These are phyloP conservation scores for Drosophila paranaensis DNA, from an alignment of 2,888 invertebrate species.

Conservation along the genomic window DNA sequence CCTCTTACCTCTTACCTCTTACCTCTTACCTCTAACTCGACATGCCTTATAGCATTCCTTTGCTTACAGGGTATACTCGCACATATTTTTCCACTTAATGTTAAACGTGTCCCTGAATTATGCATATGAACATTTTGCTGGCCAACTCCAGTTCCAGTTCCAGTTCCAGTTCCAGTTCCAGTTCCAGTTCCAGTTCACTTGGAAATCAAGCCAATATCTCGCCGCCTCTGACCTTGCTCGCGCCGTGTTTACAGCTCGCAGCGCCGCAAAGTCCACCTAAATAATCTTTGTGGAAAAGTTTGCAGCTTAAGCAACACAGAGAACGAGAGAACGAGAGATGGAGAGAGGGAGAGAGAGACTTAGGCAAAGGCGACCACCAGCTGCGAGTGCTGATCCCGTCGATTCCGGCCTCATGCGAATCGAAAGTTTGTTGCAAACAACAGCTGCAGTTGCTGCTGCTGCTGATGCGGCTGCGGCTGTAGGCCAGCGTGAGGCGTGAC, in stretches of 20 bases:
- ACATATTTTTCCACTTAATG: not conserved
- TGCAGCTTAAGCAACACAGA: conserved; percentile 22
- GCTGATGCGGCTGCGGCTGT: conserved; percentile 8
- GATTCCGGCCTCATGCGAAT: conserved; percentile 39
- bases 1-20: too few species aligned
- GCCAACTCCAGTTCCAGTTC: not conserved
- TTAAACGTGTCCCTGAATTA: too few species aligned
- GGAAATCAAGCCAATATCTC: not conserved
- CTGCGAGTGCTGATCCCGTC: conserved; percentile 35
- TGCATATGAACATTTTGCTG: not conserved
- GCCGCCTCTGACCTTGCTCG: conserved; percentile 10
- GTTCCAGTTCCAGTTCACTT: not conserved
- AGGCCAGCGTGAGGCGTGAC: conserved; percentile 30
- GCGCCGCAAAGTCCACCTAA: conserved; percentile 47
- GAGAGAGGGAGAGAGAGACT: not conserved
- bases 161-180: not conserved
- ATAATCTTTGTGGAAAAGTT: conserved; percentile 64
- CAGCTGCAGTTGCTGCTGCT: conserved; percentile 15
- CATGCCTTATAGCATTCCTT: fast-evolving
- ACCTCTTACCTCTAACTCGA: too few species aligned
- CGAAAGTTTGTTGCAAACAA: conserved; percentile 6
- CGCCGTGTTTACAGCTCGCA: conserved; percentile 31
- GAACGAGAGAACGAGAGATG: not conserved
- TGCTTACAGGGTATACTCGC: not conserved
- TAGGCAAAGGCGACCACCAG: conserved; percentile 14